Base-by-base conservation (phyloP, 2,888 invertebrate genomes). In the Chrysotoxum bicinctum region DNA sequence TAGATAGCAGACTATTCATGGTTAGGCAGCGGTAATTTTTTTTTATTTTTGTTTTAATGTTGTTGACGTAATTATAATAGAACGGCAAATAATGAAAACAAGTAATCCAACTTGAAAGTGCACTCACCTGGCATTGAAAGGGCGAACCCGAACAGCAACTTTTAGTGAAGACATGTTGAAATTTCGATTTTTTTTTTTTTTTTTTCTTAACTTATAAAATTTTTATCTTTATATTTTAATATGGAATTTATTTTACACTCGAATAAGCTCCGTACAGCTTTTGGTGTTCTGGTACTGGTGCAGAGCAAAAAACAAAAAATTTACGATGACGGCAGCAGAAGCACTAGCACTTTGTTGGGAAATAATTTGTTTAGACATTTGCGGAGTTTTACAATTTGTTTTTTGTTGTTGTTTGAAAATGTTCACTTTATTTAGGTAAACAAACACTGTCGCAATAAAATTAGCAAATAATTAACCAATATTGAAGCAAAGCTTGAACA, bases 111-210 rank as follows among this genome's bases (percentile, higher is more conserved):
- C 50, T 26, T 23, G 8, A 64, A 66, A 60, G 37, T 50, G 58
- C 73, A 88, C 92, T 90, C 91, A 97, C 97, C 97, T 96, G 93
- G 96, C 95, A 93, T 97, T 97, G 93, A 97, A 97, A 92, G 97
- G 97, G 91, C 97, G 95, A 93, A 97, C 97, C 93, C 97, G 94
- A 89, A 97, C 97, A 90, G 97, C 97, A 91, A 97, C 97, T 94
- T 97, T 97, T 90, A 98, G 96, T 89, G 97, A 97, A 91, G 97
- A 97, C 97, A 97, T 97, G 87, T 88, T 87, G 40, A 69, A 32
- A 45, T 40, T n/a, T 40, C 10, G 26, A n/a, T 8, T 16, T n/a
- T 0, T 43, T n/a, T 19, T 26, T 8, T 6, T 50, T 50, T 50
- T 14, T 26, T 50, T 7, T 37, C 30, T 26, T 16, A 54, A 37